Evolutionary conservation across 2,797 vertebrate genomes (phyloP).

Genomic region (Poliocrania exsul): DNA sequence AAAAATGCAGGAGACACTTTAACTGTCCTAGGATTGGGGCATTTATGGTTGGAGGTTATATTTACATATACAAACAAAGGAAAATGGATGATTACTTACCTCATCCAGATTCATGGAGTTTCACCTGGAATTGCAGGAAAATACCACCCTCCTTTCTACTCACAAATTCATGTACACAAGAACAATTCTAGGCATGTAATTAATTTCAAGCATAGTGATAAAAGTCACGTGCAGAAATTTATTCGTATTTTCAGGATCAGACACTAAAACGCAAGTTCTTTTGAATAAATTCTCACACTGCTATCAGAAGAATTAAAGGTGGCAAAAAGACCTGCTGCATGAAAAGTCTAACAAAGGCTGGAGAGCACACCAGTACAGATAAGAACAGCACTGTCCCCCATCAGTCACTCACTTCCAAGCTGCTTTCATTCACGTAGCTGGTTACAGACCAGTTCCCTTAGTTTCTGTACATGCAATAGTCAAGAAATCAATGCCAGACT

Average conservation of each 20-base stretch:
- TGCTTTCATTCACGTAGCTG: not conserved
- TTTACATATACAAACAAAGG: not conserved
- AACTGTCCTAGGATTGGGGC: not conserved
- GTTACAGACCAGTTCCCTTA: not conserved
- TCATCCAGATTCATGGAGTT: not conserved
- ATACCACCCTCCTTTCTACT: not conserved
- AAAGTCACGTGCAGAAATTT: not conserved
- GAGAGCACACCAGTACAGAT: accelerated
- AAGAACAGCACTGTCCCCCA: not conserved
- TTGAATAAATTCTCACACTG: accelerated
- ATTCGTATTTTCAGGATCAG: not conserved
- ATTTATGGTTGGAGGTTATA: not conserved
- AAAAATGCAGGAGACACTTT: not conserved
- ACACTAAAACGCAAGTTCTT: accelerated
- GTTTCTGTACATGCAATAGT: not conserved
- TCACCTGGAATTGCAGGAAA: not conserved
- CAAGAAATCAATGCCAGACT: not conserved
- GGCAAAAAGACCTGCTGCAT: not conserved
- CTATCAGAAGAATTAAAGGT: not conserved
- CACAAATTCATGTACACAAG: not conserved
- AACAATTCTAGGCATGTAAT: not conserved
- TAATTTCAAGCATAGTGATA: not conserved
- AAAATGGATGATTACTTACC: not conserved
- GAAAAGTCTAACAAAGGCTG: not conserved
- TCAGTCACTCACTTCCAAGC: not conserved